Evolutionary conservation across 2,888 invertebrate genomes (phyloP), one percentile per base, ranked within the genome.

Genomic region (Cancer borealis): DNA sequence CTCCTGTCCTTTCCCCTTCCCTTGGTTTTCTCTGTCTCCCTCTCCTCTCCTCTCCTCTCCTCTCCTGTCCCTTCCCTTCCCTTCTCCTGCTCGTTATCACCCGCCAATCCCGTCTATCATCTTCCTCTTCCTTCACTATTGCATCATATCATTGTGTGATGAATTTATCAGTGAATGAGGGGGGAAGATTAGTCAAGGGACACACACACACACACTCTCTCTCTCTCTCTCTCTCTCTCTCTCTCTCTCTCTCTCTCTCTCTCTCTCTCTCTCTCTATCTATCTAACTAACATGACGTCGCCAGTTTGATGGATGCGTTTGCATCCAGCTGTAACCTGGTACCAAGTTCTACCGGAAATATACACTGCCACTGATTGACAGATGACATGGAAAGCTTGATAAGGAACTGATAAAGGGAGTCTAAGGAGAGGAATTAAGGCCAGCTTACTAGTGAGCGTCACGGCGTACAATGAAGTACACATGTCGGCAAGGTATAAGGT

Each of bases 141-240:
- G 39, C 90, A 45, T 39, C 84, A 90, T 49, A 60, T 30, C 90
- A 26, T 46, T 26, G 89, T 47, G 49, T 49, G 54, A 54, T 30
- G 89, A 8, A 47, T 89, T 47, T 21, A 47, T 54, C 54, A 89
- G 89, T 26, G 14, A 47, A 21, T 17, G 89, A 73, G 73, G 73
- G 73, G 73, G 26, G 2, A 73, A 73, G 73, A 73, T 73, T 73
- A 73, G 26, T 54, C 54, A 14, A 1, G 54, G 54, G 39, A 39
- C 39, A 39, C 39, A 2, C 39, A 39, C 39, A 2, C 39, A 39
- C 39, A 39, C 39, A 39, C 8, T 73, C 66, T 73, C 66, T 73
- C 66, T 73, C 66, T 73, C 66, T 73, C 66, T 73, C n/a, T 73
- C 66, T 73, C 66, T 73, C 66, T 73, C 66, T 73, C 66, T 73